A percentile compares a stretch with the other conserved stretches of the same genome.
These are phyloP conservation scores for Drosophila bunnanda DNA, from an alignment of 2,888 invertebrate species.

Conservation along the genomic window DNA sequence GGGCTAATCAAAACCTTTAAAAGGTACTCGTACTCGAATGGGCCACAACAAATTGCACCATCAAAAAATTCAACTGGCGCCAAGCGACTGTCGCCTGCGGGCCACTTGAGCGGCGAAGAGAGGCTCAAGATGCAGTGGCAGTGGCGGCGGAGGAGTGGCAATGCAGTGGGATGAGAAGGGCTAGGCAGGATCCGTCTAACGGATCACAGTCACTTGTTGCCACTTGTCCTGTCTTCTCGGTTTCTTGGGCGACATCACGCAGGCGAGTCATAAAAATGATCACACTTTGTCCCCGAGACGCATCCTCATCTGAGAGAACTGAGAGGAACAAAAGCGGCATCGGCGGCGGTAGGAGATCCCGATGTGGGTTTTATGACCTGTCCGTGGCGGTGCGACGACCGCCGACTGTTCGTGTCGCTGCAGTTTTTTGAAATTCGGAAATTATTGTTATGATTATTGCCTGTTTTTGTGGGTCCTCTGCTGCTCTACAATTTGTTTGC, in stretches of 20 bases:
- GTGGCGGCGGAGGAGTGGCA: neutral
- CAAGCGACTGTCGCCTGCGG: constrained; percentile 61
- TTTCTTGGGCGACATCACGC: constrained; percentile 66
- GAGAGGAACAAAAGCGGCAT: constrained; percentile 56
- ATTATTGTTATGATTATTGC: constrained; percentile 78
- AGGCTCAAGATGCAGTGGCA: constrained; percentile 1
- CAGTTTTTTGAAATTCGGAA: constrained; percentile 38
- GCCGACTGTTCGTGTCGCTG: constrained; percentile 65
- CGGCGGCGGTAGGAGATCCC: constrained; percentile 8
- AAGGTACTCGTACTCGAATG: constrained; percentile 56
- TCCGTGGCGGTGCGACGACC: constrained; percentile 52
- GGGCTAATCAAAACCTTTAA: constrained; percentile 71
- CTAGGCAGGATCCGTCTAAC: constrained; percentile 29
- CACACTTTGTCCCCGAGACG: constrained; percentile 71
- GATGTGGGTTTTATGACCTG: constrained; percentile 64
- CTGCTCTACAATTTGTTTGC: constrained; percentile 53
- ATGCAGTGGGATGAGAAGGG: constrained; percentile 7
- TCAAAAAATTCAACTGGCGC: constrained; percentile 63
- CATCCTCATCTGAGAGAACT: constrained; percentile 8
- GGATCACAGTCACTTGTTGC: constrained; percentile 61
- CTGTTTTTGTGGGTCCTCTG: constrained; percentile 68
- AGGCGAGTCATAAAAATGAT: constrained; percentile 77
- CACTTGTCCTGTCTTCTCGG: constrained; percentile 40
- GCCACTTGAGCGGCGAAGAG: constrained; percentile 59
- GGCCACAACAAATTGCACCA: constrained; percentile 54